Base-by-base conservation (phyloP, 2,888 invertebrate species). In the Amiota minor region DNA sequence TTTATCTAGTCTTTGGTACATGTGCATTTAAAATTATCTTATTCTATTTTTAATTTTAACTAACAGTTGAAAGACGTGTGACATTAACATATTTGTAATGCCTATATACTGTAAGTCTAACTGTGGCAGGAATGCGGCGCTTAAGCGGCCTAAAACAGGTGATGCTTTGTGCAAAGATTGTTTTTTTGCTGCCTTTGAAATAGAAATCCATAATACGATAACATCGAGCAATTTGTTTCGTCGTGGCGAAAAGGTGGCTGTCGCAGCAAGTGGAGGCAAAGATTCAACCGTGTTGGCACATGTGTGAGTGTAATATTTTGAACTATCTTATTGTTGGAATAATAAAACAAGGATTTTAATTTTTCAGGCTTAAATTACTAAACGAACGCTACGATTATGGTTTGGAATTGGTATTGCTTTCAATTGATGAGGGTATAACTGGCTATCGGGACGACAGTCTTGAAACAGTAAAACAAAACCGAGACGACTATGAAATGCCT, bases 211-310 rank as follows among this genome's bases (percentile, higher is more conserved):
- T 90, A 93, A 94, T 84, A 98, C 98, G 0, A 98, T 99, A 69
- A 91, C 91, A 1, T 93, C 93, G 85, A 95, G 94, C 35, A 92
- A 95, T 77, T 91, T 99, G 68, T 98, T 99, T 87, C 93, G 93
- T 71, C 91, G 91, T 71, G 97, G 96, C 0, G 94, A 96, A 84
- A 95, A 94, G 56, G 97, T 98, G 45, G 98, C 98, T 1, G 93
- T 98, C 45, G 98, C 96, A 46, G 98, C 98, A 0, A 97, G 96
- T 53, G 97, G 97, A 47, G 97, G 97, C 46, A 97, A 97, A 91
- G 99, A 99, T 90, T 99, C 99, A 0, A 99, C 99, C 2, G 99
- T 99, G 16, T 91, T 99, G 72, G 99, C 99, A 0, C 95, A 98
- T 88, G 93, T 98, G 45, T 87, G 84, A 61, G 49, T 18, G 6